A percentile compares a stretch with the other conserved stretches of the same genome.
Evolutionary conservation across 2,797 vertebrate species (phyloP).

Genomic region (Varecia variegata): DNA sequence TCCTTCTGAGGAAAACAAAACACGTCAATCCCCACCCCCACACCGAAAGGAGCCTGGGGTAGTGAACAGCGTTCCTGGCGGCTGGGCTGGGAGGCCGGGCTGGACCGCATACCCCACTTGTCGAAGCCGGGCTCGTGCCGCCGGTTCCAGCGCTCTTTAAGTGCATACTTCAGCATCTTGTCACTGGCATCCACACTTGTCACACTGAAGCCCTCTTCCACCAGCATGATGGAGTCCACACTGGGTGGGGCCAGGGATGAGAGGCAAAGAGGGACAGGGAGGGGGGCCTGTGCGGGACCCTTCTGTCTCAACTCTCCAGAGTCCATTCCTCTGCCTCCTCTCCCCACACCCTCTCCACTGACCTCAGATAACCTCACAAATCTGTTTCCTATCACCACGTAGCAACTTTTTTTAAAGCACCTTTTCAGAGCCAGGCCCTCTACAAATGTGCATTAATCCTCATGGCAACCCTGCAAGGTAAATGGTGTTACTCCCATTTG

Average conservation of each 20-base stretch:
- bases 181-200: slow-evolving; percentile 98
- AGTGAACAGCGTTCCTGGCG: not conserved
- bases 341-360: not conserved
- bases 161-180: slow-evolving; percentile 98
- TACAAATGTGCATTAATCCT: not conserved
- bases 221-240: slow-evolving; percentile 97
- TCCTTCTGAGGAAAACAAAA: not conserved
- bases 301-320: not conserved
- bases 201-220: slow-evolving; percentile 94
- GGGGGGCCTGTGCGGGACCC: not conserved
- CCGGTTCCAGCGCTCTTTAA: slow-evolving; percentile 95
- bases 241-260: slow-evolving; percentile 78
- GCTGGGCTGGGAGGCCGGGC: not conserved
- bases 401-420: not conserved
- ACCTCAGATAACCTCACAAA: not conserved
- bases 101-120: slow-evolving; percentile 90
- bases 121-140: slow-evolving; percentile 94
- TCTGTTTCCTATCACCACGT: not conserved
- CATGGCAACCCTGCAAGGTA: not conserved
- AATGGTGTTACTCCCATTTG: not conserved
- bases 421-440: not conserved
- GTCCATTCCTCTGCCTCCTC: not conserved
- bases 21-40: too few species aligned
- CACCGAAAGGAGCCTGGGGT: not conserved
- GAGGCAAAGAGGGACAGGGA: not conserved